Evolutionary conservation across 2,797 vertebrate species (phyloP).

Genomic region (Schizothorax lantsangensis): DNA sequence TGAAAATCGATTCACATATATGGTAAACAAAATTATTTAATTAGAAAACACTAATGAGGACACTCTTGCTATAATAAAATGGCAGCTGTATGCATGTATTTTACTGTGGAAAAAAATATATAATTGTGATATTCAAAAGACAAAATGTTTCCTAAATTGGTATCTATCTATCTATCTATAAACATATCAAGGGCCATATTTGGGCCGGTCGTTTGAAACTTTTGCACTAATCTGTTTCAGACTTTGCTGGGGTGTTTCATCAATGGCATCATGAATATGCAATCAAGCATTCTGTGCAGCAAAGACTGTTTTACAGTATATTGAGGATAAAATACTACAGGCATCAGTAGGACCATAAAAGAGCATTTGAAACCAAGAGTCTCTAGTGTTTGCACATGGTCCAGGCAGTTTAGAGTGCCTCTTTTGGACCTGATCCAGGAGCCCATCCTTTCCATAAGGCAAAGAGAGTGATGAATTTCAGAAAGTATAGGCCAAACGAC

Average conservation of each 20-base stretch:
- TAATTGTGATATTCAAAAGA: neutral
- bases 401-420: slow-evolving; percentile 7
- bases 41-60: neutral
- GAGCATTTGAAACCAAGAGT: slow-evolving; percentile 20
- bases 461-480: slow-evolving; percentile 22
- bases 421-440: slow-evolving; percentile 21
- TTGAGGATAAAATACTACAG: neutral
- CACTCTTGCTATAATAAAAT: neutral
- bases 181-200: neutral
- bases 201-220: neutral
- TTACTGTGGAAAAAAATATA: neutral
- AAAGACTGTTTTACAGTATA: neutral
- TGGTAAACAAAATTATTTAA: neutral
- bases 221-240: neutral
- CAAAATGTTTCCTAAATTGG: neutral
- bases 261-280: neutral
- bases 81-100: neutral
- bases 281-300: neutral
- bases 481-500: slow-evolving; percentile 17
- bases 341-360: neutral
- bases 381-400: slow-evolving; percentile 1
- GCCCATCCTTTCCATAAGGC: neutral
- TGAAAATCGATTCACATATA: neutral
- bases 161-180: neutral
- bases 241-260: neutral